These are phyloP conservation scores for Amphimedon queenslandica DNA, from an alignment of 37 sponge, comb jelly and placozoan species.

Conservation along the genomic window DNA sequence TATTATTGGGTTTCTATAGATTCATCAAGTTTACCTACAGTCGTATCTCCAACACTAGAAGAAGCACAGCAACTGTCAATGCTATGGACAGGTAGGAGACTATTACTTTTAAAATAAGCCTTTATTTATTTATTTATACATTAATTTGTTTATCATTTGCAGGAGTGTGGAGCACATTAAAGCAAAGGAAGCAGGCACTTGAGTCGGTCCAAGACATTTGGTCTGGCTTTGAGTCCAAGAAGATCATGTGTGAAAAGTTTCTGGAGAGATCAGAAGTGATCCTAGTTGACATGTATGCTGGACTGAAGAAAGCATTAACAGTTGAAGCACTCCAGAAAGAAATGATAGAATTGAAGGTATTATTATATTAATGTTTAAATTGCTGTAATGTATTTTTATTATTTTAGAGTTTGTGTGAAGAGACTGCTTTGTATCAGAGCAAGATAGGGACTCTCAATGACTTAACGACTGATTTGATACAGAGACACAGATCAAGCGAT, in stretches of 20 bases:
- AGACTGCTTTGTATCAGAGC: constrained; percentile 5
- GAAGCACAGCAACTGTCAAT: not conserved
- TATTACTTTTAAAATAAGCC: not conserved
- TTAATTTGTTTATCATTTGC: not conserved
- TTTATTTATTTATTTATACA: not conserved
- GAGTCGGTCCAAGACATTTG: constrained; percentile 38
- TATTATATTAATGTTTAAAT: not conserved
- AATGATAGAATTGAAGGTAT: not conserved
- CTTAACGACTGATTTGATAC: constrained; percentile 37
- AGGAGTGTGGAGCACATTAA: constrained; percentile 16
- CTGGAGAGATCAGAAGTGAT: constrained; percentile 25
- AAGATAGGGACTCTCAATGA: constrained; percentile 28
- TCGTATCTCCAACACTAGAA: not conserved
- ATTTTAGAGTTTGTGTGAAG: constrained; percentile 24
- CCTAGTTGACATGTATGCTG: not conserved
- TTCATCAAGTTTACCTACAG: too few relatives aligned
- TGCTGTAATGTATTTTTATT: not conserved
- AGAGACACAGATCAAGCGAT: constrained; percentile 22
- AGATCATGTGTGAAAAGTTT: constrained; percentile 31
- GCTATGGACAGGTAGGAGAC: not conserved
- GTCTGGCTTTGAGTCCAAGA: constrained; percentile 44
- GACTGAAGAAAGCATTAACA: not conserved
- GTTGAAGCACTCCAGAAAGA: not conserved
- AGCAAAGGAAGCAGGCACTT: constrained; percentile 19
- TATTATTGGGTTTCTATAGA: too few relatives aligned